Conservation (phyloP, 92 coral and sea anemone genomes). For the Epizoanthus stellaris region DNA sequence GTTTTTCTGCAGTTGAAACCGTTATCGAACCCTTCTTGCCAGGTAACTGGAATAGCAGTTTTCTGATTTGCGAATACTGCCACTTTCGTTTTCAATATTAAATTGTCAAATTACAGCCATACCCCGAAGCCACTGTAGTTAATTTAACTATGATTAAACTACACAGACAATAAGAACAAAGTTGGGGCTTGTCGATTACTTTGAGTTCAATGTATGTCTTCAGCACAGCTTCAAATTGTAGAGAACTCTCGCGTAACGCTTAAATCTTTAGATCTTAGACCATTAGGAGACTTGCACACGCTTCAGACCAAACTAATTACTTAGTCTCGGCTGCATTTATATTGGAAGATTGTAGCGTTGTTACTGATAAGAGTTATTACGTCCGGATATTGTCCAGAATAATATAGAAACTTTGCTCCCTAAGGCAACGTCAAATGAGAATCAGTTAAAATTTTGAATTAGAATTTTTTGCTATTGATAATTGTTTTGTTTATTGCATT, state of each 20-base stretch:
- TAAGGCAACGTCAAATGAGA: not conserved
- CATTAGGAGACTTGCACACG: not conserved
- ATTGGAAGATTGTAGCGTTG: not conserved
- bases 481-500: slow-evolving; percentile 14
- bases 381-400: not conserved
- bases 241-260: not conserved
- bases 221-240: not conserved
- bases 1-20: no score
- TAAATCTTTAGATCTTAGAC: no score
- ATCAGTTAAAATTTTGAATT: slow-evolving; percentile 4
- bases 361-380: not conserved
- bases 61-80: not conserved
- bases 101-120: not conserved
- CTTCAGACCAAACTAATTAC: not conserved
- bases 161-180: not conserved
- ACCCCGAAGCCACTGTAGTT: not conserved
- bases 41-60: not conserved
- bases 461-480: not conserved
- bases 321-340: not conserved
- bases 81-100: not conserved
- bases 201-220: not conserved
- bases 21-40: not conserved
- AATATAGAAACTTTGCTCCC: not conserved
- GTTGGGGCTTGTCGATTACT: not conserved
- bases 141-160: not conserved